phyloP scores from a whole-genome alignment of 2,113 vertebrate species.

The Apus apus region DNA sequence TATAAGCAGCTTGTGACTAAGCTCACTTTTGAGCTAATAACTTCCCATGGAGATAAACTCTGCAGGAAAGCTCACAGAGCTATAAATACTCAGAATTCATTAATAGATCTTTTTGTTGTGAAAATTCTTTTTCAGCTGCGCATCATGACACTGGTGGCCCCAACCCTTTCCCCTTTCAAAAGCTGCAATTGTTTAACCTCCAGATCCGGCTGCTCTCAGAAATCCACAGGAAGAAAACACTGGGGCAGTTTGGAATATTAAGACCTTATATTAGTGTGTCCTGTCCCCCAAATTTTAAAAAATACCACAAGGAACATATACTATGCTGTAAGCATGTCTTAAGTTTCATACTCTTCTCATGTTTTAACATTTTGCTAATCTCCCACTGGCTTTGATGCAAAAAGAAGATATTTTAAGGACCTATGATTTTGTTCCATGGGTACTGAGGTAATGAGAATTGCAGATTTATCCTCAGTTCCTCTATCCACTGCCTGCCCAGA shows the following conservation, averaged over 20 bases:
- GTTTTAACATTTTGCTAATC: not conserved
- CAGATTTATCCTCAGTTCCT: not conserved
- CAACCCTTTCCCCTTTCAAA: constrained; percentile 38
- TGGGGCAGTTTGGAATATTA: not conserved
- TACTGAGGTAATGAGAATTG: not conserved
- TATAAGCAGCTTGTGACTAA: constrained; percentile 59
- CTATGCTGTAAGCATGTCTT: not conserved
- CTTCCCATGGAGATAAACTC: constrained; percentile 58
- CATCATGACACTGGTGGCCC: constrained; percentile 49
- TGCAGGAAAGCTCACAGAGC: constrained; percentile 56
- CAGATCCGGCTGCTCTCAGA: not conserved
- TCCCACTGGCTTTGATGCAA: not conserved
- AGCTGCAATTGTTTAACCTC: constrained; percentile 52
- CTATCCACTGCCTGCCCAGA: not conserved
- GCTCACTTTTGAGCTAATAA: constrained; percentile 66
- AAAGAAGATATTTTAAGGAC: not conserved
- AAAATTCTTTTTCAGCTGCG: constrained; percentile 52
- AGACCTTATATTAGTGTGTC: not conserved
- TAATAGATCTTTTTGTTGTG: constrained; percentile 61
- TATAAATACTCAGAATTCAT: constrained; percentile 70
- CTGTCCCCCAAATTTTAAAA: too few species aligned
- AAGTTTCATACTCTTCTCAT: not conserved
- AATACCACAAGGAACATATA: not conserved
- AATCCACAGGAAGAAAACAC: constrained; percentile 57
- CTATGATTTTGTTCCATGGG: not conserved